A percentile compares a stretch with the other conserved stretches of the same genome.
Evolutionary conservation across 2,888 invertebrate species (phyloP).

Genomic region (Apotomis turbidana): DNA sequence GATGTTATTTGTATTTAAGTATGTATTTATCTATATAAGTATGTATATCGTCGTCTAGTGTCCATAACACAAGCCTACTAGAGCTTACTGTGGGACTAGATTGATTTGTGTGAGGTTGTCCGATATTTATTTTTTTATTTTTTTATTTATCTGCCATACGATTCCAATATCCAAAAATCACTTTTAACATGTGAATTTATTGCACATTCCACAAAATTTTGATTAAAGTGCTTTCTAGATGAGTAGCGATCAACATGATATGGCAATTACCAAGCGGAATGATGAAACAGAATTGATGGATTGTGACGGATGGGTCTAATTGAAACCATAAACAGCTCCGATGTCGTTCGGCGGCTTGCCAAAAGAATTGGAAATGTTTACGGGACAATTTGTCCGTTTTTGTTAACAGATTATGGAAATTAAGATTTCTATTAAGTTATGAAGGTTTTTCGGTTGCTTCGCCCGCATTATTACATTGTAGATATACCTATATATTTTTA

Average conservation of each 20-base stretch:
- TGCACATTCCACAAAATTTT: slow-evolving; percentile 6
- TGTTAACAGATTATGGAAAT: neutral
- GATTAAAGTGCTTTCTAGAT: slow-evolving; percentile 22
- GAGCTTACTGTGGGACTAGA: too few species aligned
- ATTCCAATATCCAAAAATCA: too few species aligned
- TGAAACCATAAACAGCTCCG: slow-evolving; percentile 17
- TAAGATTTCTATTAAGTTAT: neutral
- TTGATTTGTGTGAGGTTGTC: too few species aligned
- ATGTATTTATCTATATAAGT: too few species aligned
- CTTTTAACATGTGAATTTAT: neutral
- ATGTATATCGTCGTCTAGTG: too few species aligned
- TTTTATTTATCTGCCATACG: too few species aligned
- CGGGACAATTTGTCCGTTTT: neutral
- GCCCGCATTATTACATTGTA: too few species aligned
- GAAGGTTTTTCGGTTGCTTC: too few species aligned
- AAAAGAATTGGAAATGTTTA: neutral
- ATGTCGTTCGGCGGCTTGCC: slow-evolving; percentile 20
- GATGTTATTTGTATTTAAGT: too few species aligned
- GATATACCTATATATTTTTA: too few species aligned
- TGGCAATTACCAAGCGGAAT: slow-evolving; percentile 20
- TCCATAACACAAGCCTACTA: too few species aligned
- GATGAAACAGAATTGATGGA: slow-evolving; percentile 31
- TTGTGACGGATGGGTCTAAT: slow-evolving; percentile 24
- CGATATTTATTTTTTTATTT: too few species aligned
- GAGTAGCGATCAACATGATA: slow-evolving; percentile 17